A percentile compares a stretch with the other conserved stretches of the same genome.
These are phyloP conservation scores for Cheiracanthium punctorium DNA, from an alignment of 2,888 invertebrate species.

Conservation along the genomic window DNA sequence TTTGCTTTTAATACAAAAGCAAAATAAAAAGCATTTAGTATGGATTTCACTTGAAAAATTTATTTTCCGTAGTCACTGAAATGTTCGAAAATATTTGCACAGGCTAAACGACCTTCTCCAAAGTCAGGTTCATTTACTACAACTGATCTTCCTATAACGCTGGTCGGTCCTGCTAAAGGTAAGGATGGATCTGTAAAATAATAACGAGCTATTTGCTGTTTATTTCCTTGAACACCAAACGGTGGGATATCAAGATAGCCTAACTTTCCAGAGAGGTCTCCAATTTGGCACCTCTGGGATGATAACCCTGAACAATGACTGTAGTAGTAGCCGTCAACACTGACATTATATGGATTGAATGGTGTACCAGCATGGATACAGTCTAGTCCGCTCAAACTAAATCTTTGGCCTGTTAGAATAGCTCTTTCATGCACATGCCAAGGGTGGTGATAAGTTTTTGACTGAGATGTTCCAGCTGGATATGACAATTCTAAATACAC, in stretches of 20 bases:
- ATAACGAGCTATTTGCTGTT: constrained; percentile 75
- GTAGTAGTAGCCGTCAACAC: constrained; percentile 74
- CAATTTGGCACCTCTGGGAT: constrained; percentile 92
- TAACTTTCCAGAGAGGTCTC: constrained; percentile 89
- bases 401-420: constrained; percentile 66
- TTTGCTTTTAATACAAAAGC: not conserved
- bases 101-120: constrained; percentile 85
- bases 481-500: constrained; percentile 82
- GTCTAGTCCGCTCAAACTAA: constrained; percentile 70
- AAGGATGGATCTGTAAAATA: constrained; percentile 87
- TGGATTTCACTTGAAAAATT: not conserved
- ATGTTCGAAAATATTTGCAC: constrained; percentile 84
- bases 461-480: constrained; percentile 63
- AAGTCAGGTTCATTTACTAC: constrained; percentile 88
- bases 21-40: not conserved
- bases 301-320: constrained; percentile 92
- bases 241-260: constrained; percentile 85
- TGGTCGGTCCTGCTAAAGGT: constrained; percentile 85
- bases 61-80: constrained; percentile 66
- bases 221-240: constrained; percentile 66
- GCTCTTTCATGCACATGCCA: constrained; percentile 85
- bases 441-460: constrained; percentile 76
- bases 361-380: constrained; percentile 80
- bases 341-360: constrained; percentile 86
- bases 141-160: constrained; percentile 87